A percentile compares a stretch with the other conserved stretches of the same genome.
Evolutionary conservation across 2,888 invertebrate species (phyloP).

Genomic region (Lycaena phlaeas): DNA sequence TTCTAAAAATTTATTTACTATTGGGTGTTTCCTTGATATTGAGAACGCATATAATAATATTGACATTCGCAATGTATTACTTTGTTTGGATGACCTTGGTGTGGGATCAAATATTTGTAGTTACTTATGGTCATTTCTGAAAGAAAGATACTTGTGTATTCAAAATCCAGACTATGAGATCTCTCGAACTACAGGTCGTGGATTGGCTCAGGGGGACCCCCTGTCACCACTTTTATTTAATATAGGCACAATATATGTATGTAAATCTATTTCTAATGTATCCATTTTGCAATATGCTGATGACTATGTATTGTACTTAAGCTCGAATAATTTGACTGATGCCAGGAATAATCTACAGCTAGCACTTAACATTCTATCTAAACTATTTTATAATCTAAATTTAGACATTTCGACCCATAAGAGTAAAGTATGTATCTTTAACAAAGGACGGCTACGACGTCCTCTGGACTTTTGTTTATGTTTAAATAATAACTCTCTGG

Average conservation of each 20-base stretch:
- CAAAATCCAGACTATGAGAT: not conserved
- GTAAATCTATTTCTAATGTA: constrained; percentile 11
- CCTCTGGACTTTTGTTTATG: not conserved
- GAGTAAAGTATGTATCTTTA: too few relatives aligned
- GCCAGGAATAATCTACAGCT: not conserved
- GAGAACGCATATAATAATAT: constrained; percentile 13
- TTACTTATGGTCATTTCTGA: constrained; percentile 12
- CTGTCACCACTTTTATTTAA: constrained; percentile 23
- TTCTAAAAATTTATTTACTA: constrained; percentile 8
- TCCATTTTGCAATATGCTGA: constrained; percentile 20
- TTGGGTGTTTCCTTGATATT: constrained; percentile 17
- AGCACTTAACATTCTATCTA: too few relatives aligned
- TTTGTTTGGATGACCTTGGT: constrained; percentile 11
- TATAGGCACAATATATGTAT: constrained; percentile 16
- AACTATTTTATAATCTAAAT: not conserved
- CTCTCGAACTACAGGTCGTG: constrained; percentile 9
- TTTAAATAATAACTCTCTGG: not conserved
- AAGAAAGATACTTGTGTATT: constrained; percentile 5
- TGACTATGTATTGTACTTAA: constrained; percentile 21
- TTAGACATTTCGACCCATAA: not conserved
- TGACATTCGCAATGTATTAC: constrained; percentile 6
- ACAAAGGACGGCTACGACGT: too few relatives aligned
- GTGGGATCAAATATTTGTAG: constrained; percentile 10
- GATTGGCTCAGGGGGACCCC: constrained; percentile 23
- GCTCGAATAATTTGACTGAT: too few relatives aligned